Evolutionary conservation across 1,140 invertebrate species (phyloP).

Genomic region (Penaeus chinensis): DNA sequence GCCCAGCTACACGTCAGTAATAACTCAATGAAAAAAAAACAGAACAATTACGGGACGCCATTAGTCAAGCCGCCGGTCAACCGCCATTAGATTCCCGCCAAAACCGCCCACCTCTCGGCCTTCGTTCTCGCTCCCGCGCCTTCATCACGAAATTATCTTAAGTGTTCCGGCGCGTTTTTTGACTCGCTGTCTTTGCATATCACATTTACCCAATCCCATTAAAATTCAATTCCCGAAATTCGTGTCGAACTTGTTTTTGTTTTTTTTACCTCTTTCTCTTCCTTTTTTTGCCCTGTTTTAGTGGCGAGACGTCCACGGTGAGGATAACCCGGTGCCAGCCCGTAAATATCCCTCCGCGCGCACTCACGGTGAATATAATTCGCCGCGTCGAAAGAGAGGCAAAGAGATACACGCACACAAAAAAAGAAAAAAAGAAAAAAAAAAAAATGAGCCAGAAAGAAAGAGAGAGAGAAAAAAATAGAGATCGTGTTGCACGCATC

Average conservation of each 20-base stretch:
- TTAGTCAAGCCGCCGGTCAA: no score
- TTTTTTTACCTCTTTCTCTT: no score
- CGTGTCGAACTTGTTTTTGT: no score
- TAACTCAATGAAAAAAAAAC: neutral
- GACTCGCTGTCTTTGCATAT: conserved; percentile 9
- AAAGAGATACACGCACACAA: neutral
- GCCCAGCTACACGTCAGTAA: neutral
- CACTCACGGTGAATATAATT: conserved; percentile 25
- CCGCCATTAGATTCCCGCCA: no score
- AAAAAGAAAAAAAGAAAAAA: neutral
- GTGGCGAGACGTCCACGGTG: no score
- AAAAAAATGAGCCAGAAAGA: neutral
- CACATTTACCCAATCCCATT: conserved; percentile 35
- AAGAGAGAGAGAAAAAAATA: neutral
- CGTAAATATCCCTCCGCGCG: neutral
- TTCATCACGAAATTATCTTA: neutral
- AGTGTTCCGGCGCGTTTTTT: conserved; percentile 1
- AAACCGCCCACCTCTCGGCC: no score
- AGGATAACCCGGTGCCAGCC: no score
- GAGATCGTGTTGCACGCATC: neutral
- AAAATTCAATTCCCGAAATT: conserved; percentile 30
- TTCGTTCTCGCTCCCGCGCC: no score
- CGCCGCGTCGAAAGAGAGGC: neutral
- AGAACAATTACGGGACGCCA: neutral
- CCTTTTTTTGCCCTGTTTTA: no score